Evolutionary conservation across 2,797 vertebrate genomes (phyloP).

Genomic region (Caiman crocodilus): DNA sequence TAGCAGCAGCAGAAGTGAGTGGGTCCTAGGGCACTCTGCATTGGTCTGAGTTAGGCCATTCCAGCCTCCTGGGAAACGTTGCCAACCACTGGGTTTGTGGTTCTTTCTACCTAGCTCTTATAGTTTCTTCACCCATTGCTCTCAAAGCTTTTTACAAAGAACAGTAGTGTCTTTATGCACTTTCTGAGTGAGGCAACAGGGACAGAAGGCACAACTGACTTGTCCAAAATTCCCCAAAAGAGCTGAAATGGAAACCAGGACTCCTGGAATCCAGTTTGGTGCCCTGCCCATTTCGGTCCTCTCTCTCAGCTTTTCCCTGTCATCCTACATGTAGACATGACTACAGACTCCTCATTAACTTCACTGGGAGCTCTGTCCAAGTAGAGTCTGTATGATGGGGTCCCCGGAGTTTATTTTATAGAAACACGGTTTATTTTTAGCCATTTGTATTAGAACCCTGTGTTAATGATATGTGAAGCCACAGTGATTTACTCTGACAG

Average conservation of each 20-base stretch:
- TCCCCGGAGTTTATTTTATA: background rate
- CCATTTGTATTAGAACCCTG: background rate
- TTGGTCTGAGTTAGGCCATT: no score
- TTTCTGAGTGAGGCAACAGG: background rate
- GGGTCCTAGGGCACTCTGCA: no score
- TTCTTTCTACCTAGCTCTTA: rapidly evolving
- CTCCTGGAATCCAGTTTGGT: rapidly evolving
- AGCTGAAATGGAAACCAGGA: background rate
- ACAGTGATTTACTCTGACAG: background rate
- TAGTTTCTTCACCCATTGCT: rapidly evolving
- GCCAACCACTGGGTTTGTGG: background rate
- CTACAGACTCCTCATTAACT: background rate
- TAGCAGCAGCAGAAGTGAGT: no score
- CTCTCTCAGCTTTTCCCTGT: background rate
- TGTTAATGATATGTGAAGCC: background rate
- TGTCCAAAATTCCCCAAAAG: rapidly evolving
- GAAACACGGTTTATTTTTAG: slow-evolving; percentile 20
- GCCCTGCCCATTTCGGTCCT: background rate
- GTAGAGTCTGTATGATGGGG: rapidly evolving
- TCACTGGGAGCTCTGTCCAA: background rate
- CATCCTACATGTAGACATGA: background rate
- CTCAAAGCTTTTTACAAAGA: background rate
- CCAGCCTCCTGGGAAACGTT: no score
- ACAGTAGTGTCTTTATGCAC: background rate
- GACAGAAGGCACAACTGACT: rapidly evolving